Evolutionary conservation across 2,797 vertebrate genomes (phyloP).

Genomic region (Epinephelus coioides): DNA sequence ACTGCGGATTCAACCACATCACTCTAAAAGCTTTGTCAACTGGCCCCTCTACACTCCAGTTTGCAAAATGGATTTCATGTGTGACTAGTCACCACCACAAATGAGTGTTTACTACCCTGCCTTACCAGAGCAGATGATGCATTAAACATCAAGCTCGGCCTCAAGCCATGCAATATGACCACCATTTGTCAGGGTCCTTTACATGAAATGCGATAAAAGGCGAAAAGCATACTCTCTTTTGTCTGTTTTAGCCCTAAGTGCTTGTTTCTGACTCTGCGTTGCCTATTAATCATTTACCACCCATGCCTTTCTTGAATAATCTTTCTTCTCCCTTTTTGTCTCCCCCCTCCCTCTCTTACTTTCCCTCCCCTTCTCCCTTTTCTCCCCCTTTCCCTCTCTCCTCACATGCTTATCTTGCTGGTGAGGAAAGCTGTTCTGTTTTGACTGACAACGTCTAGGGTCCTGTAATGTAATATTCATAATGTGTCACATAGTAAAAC

Average conservation of each 20-base stretch:
- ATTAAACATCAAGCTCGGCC: slow-evolving; percentile 87
- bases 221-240: slow-evolving; percentile 89
- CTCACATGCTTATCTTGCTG: slow-evolving; percentile 90
- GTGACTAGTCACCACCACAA: slow-evolving; percentile 88
- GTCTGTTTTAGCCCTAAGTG: slow-evolving; percentile 93
- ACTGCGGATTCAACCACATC: slow-evolving; percentile 76
- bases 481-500: slow-evolving; percentile 93
- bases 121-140: slow-evolving; percentile 85
- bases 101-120: slow-evolving; percentile 87
- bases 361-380: slow-evolving; percentile 51
- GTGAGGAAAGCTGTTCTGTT: slow-evolving; percentile 87
- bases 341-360: slow-evolving; percentile 11
- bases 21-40: slow-evolving; percentile 85
- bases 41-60: slow-evolving; percentile 72
- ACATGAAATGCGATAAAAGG: slow-evolving; percentile 86
- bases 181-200: slow-evolving; percentile 88
- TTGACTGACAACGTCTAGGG: slow-evolving; percentile 93
- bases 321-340: slow-evolving; percentile 71
- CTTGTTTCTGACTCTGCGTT: slow-evolving; percentile 94
- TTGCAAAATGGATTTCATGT: slow-evolving; percentile 89
- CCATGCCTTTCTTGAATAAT: slow-evolving; percentile 86
- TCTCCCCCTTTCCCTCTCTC: slow-evolving; percentile 19
- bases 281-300: slow-evolving; percentile 97
- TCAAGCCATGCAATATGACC: slow-evolving; percentile 86
- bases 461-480: slow-evolving; percentile 99